These are phyloP conservation scores for Tuberolachnus salignus DNA, from an alignment of 2,888 invertebrate genomes.

Conservation along the genomic window DNA sequence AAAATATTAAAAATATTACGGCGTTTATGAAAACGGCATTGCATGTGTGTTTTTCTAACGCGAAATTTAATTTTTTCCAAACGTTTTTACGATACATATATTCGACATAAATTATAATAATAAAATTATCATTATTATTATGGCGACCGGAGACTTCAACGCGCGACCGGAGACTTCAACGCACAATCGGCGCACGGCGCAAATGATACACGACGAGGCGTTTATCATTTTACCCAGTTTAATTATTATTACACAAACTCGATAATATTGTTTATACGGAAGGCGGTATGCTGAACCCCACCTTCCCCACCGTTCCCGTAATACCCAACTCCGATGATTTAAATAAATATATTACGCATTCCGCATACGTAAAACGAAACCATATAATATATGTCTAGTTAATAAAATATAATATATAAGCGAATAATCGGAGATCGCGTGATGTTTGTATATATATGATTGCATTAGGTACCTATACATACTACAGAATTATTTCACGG, in stretches of 20 bases:
- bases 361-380: not conserved
- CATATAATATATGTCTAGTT: constrained; percentile 20
- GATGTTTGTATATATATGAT: constrained; percentile 22
- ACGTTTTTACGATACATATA: too few relatives aligned
- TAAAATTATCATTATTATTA: too few relatives aligned
- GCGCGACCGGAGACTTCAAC: not conserved
- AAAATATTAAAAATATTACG: too few relatives aligned
- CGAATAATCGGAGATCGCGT: constrained; percentile 31
- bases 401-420: constrained; percentile 46
- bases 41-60: too few relatives aligned
- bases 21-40: too few relatives aligned
- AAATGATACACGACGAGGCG: too few relatives aligned
- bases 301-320: too few relatives aligned
- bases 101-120: too few relatives aligned
- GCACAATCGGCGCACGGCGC: not conserved
- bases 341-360: constrained; percentile 21
- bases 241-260: not conserved
- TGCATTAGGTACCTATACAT: constrained; percentile 10
- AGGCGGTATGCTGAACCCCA: not conserved
- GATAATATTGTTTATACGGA: not conserved
- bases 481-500: constrained; percentile 13
- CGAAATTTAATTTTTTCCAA: too few relatives aligned
- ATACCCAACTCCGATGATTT: not conserved
- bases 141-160: not conserved
- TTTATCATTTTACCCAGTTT: not conserved